Evolutionary conservation across 2,113 vertebrate genomes (phyloP).

Genomic region (Otus sunia): DNA sequence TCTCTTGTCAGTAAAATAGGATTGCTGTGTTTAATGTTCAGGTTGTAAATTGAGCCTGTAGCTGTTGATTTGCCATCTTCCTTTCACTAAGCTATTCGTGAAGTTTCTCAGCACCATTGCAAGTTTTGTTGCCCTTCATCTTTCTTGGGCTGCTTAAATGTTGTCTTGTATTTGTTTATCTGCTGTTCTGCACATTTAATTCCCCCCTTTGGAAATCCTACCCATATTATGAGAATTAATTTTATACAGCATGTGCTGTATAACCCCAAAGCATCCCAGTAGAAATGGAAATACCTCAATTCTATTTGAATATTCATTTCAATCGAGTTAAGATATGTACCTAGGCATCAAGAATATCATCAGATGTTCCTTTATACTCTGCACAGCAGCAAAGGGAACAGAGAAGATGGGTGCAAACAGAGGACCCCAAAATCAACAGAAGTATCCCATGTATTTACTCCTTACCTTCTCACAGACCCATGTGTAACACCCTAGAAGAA

Average conservation of each 20-base stretch:
- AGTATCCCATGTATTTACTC: background rate
- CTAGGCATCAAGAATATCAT: background rate
- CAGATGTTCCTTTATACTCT: background rate
- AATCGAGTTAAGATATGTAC: background rate
- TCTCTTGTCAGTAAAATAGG: background rate
- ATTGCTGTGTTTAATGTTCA: constrained; percentile 56
- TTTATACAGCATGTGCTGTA: background rate
- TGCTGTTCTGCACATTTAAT: constrained; percentile 15
- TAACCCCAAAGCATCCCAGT: background rate
- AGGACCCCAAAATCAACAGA: background rate
- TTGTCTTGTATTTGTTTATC: background rate
- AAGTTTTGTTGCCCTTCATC: background rate
- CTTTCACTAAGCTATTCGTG: constrained; percentile 55
- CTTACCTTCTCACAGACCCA: background rate
- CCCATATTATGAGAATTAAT: background rate
- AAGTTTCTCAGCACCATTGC: constrained; percentile 54
- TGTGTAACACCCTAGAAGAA: background rate
- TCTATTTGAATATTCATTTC: background rate
- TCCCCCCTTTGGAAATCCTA: constrained; percentile 12
- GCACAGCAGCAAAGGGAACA: background rate
- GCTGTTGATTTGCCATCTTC: constrained; percentile 55
- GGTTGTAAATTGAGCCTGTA: constrained; percentile 52
- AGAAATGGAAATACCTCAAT: background rate
- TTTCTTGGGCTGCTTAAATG: constrained; percentile 20
- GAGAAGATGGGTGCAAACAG: background rate